phyloP scores from a whole-genome alignment of 2,113 vertebrate genomes.

The Elanoides forficatus region DNA sequence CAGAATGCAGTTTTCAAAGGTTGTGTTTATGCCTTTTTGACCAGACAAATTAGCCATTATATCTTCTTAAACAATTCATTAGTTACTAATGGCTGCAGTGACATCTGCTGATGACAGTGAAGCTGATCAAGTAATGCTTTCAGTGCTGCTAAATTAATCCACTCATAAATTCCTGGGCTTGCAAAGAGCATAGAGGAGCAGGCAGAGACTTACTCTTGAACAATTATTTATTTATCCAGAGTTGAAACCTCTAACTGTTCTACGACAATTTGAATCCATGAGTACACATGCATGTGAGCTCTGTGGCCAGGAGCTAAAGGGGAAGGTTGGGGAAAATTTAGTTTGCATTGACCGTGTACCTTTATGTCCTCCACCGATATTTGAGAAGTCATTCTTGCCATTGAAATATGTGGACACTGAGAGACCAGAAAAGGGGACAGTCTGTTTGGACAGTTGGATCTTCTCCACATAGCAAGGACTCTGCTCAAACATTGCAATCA shows the following conservation, averaged over 20 bases:
- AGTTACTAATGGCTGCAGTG: constrained; percentile 71
- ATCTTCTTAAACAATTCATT: constrained; percentile 72
- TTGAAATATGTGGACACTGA: neutral
- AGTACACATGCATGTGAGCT: neutral
- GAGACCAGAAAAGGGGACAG: neutral
- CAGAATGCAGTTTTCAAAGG: constrained; percentile 56
- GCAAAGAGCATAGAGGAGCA: neutral
- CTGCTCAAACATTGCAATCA: neutral
- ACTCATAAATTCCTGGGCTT: constrained; percentile 15
- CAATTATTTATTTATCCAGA: neutral
- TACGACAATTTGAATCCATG: neutral
- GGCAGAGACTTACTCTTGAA: neutral
- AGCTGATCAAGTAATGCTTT: constrained; percentile 69
- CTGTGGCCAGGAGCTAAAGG: neutral
- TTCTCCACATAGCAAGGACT: neutral
- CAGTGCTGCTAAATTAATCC: constrained; percentile 61
- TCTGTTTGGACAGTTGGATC: neutral
- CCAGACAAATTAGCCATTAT: constrained; percentile 71
- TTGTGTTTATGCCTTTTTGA: constrained; percentile 66
- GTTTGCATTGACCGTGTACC: neutral
- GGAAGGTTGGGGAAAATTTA: neutral
- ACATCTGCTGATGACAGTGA: constrained; percentile 75
- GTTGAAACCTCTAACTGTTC: neutral
- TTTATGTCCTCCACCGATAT: neutral
- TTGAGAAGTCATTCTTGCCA: neutral